phyloP scores from a whole-genome alignment of 1,140 invertebrate species.

The Cherax quadricarinatus region DNA sequence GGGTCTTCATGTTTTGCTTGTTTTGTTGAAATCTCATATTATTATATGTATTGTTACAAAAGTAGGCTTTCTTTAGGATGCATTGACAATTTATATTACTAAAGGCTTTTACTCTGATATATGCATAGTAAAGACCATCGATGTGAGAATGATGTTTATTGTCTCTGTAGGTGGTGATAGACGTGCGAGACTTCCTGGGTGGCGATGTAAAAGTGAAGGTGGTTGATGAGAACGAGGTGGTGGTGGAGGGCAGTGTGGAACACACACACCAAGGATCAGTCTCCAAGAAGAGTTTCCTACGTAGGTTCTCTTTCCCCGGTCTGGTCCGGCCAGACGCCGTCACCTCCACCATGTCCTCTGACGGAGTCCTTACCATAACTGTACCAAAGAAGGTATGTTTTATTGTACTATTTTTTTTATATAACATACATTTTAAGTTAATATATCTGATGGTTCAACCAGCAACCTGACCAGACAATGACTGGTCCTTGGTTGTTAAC shows the following conservation, averaged over 20 bases:
- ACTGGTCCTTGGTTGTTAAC: no score
- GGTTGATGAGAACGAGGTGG: conserved; percentile 53
- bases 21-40: no score
- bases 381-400: conserved; percentile 49
- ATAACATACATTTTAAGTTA: no score
- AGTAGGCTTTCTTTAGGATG: no score
- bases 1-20: background rate
- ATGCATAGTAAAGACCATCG: no score
- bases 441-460: no score
- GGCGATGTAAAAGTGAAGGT: conserved; percentile 55
- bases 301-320: conserved; percentile 34
- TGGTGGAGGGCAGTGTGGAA: conserved; percentile 55
- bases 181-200: conserved; percentile 36
- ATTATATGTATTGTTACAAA: no score
- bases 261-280: conserved; percentile 29
- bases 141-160: background rate
- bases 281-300: conserved; percentile 40
- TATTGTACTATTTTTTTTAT: no score
- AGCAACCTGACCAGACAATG: no score
- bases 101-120: no score
- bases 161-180: conserved; percentile 43
- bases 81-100: no score
- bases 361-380: conserved; percentile 65
- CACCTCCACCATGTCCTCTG: conserved; percentile 68
- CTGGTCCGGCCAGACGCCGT: conserved; percentile 39